Base-by-base conservation (phyloP, 2,797 vertebrate species). In the Smutsia temminckii region DNA sequence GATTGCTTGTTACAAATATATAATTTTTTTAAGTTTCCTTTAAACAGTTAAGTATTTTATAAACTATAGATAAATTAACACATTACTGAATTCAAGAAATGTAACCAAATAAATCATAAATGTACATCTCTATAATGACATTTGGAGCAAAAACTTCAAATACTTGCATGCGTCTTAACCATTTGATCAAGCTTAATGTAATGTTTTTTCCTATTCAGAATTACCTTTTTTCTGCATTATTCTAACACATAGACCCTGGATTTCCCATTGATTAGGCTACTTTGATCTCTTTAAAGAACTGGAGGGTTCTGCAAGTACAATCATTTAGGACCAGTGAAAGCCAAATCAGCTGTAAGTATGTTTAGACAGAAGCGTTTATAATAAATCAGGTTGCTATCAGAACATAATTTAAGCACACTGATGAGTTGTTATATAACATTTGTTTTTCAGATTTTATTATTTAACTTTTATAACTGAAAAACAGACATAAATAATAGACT, bases 131-230 rank as follows among this genome's bases (percentile, higher is more conserved):
- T 68, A 40, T 23, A 51, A 18, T n/a, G 29, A 49, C 6, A 37
- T 79, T 61, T 49, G 32, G n/a, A 83, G 29, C 68, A 72, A 87
- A 96, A 85, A 40, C 51, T 49, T 89, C 29, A 95, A 83, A 91
- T 81, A 66, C 17, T 72, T 91, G 14, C 49, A 59, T 80, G 57
- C 4, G 1, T 34, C 51, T 83, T 66, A 85, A 64, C n/a, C 10
- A 61, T 77, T 96, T 91, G 12, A 69, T 91, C 32, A 57, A 16
- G 8, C 23, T 66, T 61, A 2, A 23, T 68, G 6, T 42, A 93
- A 66, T 63, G 8, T 32, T 59, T 68, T 68, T 88, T 69, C 8
- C 11, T 94, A 81, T 81, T 80, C 61, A 53, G 12, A 80, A 7
- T 61, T 77, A 32, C 3, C 42, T 84, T 77, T 53, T 88, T 88